Base-by-base conservation (phyloP, 2,797 vertebrate species). In the Rachycentron canadum region DNA sequence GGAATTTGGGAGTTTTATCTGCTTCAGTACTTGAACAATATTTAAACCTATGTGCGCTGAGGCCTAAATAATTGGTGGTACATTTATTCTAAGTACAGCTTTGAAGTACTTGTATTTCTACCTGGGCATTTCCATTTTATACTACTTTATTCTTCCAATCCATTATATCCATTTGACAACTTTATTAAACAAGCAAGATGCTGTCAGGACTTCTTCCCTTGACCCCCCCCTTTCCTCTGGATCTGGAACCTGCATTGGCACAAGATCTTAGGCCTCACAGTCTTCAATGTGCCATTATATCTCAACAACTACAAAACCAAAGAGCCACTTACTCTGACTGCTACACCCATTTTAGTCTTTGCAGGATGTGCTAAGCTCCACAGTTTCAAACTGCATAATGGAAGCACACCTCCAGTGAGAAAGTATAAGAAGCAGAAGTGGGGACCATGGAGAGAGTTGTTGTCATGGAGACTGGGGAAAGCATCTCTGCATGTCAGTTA, bases 401-500 rank as follows among this genome's bases (percentile, higher is more conserved):
- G 40, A 65, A 57, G 47, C 21, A 53, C 70, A 59, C 41, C 38
- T 56, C 26, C 11, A 28, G 52, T 21, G 72, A 58, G 58, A 69
- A 64, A 50, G 40, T 63, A 68, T n/a, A 61, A 19, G 62, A 41
- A 32, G 49, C 23, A 70, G 53, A 71, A 30, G n/a, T 40, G 32
- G 53, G 58, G 59, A 71, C 62, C 14, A 50, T 11, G 12, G n/a
- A 72, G 53, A 65, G 19, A 68, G 53, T 9, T 34, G 81, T 73
- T 75, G 76, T 81, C 83, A 87, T 78, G 76, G 78, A 53, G 69
- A 85, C 17, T 16, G 47, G 47, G 47, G 43, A 66, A 63, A 72
- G 49, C 61, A 73, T 79, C 30, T 50, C n/a, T 14, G 25, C 16
- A 14, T 26, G 41, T 41, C 14, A 75, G 32, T 58, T 19, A 38